Conservation (phyloP, 2,797 vertebrate species). For the Spinibarbus caldwelli region DNA sequence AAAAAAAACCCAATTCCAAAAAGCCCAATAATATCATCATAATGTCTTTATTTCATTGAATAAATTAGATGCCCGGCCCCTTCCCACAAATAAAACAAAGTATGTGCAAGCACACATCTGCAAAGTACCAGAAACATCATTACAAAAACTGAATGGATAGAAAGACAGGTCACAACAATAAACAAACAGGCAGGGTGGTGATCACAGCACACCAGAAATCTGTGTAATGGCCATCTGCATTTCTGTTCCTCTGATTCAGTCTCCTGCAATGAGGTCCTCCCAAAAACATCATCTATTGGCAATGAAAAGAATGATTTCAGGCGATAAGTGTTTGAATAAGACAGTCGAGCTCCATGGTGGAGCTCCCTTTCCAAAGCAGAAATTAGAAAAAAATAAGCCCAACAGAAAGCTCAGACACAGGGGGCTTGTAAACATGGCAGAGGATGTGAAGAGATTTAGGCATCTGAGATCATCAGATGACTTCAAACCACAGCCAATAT, state of each 20-base stretch:
- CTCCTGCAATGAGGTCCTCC: constrained; percentile 26
- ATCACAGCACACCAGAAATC: constrained; percentile 36
- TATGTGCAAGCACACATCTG: constrained; percentile 64
- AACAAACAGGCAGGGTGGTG: constrained; percentile 30
- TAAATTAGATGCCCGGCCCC: constrained; percentile 82
- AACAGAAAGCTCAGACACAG: constrained; percentile 42
- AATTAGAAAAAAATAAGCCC: constrained; percentile 13
- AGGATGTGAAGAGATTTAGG: constrained; percentile 28
- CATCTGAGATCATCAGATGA: neutral
- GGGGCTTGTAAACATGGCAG: constrained; percentile 27
- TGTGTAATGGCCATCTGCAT: constrained; percentile 22
- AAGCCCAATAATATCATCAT: neutral
- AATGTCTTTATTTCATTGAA: constrained; percentile 79
- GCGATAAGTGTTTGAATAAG: constrained; percentile 24
- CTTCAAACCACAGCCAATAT: neutral
- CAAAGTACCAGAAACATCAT: constrained; percentile 66
- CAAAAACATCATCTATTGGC: constrained; percentile 50
- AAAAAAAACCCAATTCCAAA: too few species aligned
- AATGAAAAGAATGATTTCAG: constrained; percentile 47
- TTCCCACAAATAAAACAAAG: constrained; percentile 62
- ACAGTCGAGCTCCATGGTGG: constrained; percentile 30
- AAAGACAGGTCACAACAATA: constrained; percentile 53
- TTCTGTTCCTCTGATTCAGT: constrained; percentile 6
- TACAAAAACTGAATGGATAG: constrained; percentile 51
- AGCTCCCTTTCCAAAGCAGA: constrained; percentile 44